These are phyloP conservation scores for Danaus chrysippus DNA, from an alignment of 2,888 invertebrate genomes.

Conservation along the genomic window DNA sequence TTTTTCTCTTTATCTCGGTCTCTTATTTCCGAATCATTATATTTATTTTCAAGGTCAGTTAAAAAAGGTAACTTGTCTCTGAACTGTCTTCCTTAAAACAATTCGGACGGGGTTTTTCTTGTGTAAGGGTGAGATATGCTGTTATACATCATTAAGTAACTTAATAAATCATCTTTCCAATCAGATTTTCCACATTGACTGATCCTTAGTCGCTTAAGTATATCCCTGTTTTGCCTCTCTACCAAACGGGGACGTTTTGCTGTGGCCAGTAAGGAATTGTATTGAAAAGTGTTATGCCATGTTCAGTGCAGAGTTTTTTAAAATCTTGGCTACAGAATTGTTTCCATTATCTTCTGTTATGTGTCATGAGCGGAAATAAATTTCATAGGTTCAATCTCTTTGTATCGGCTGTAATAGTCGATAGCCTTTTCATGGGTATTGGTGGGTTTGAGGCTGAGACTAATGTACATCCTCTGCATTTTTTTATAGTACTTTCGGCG, in stretches of 20 bases:
- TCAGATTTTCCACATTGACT: no score
- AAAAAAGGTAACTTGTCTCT: no score
- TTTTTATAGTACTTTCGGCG: constrained; percentile 22
- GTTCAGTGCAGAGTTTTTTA: constrained; percentile 28
- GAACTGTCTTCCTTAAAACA: no score
- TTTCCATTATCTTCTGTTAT: constrained; percentile 35
- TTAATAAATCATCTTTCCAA: no score
- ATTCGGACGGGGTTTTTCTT: no score
- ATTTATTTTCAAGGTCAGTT: constrained; percentile 6
- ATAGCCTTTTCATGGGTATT: constrained; percentile 22
- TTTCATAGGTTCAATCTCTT: constrained; percentile 23
- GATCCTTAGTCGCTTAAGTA: no score
- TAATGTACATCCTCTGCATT: constrained; percentile 29
- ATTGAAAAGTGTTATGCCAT: constrained; percentile 25
- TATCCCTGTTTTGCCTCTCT: constrained; percentile 33
- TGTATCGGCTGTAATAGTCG: constrained; percentile 33
- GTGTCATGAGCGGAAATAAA: constrained; percentile 22
- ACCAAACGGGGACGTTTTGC: constrained; percentile 37
- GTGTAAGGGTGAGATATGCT: no score
- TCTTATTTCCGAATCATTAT: constrained; percentile 5
- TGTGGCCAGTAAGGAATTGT: constrained; percentile 37
- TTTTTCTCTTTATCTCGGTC: not conserved
- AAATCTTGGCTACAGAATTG: constrained; percentile 35
- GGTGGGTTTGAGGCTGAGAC: constrained; percentile 24
- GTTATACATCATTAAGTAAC: no score